These are phyloP conservation scores for Atrichornis clamosus DNA, from an alignment of 2,113 vertebrate genomes.

Conservation along the genomic window DNA sequence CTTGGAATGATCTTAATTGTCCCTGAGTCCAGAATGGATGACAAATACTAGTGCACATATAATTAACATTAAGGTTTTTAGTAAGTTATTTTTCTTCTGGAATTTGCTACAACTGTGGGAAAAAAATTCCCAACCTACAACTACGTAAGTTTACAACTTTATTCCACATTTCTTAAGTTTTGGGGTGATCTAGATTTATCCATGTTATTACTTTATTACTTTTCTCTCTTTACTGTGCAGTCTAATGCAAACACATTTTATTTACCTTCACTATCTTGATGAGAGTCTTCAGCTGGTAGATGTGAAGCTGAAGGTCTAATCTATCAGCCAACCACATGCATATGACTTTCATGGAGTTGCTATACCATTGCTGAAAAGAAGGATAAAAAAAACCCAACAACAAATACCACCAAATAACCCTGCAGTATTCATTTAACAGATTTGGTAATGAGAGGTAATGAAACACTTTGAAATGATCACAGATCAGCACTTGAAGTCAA, in stretches of 20 bases:
- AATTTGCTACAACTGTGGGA: neutral
- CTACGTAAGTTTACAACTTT: neutral
- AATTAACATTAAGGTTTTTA: neutral
- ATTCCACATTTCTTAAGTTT: neutral
- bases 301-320: conserved; percentile 94
- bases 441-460: conserved; percentile 77
- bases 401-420: neutral
- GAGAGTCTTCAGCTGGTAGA: conserved; percentile 96
- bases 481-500: conserved; percentile 79
- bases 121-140: neutral
- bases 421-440: conserved; percentile 76
- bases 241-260: neutral
- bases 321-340: conserved; percentile 93
- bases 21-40: neutral
- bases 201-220: neutral
- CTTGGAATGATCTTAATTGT: neutral
- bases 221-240: neutral
- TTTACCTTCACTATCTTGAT: conserved; percentile 98
- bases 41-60: neutral
- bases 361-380: conserved; percentile 92
- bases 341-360: conserved; percentile 86
- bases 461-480: conserved; percentile 75
- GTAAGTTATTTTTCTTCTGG: neutral
- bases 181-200: neutral
- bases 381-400: neutral